Evolutionary conservation across 1,140 invertebrate species (phyloP).

Genomic region (Aricia agestis): DNA sequence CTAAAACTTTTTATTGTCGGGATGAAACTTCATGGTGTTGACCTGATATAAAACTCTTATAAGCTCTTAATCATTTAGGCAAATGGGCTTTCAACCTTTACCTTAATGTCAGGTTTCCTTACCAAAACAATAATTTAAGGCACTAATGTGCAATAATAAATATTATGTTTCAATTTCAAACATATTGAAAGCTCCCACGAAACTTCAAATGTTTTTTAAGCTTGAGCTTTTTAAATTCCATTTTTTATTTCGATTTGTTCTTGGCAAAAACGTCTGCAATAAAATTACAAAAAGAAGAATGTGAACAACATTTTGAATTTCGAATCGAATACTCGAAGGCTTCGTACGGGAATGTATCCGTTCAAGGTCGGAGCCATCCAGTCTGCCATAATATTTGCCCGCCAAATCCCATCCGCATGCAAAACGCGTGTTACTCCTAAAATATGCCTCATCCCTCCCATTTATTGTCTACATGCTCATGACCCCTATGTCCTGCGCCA

Average conservation of each 20-base stretch:
- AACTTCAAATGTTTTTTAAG: not conserved
- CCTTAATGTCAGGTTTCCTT: not conserved
- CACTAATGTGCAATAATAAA: constrained; percentile 1
- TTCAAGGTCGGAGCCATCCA: constrained; percentile 47
- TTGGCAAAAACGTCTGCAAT: not conserved
- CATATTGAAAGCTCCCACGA: not conserved
- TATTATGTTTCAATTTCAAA: not conserved
- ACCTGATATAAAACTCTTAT: not conserved
- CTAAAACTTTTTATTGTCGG: no score
- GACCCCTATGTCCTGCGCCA: constrained; percentile 41
- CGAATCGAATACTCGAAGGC: constrained; percentile 11
- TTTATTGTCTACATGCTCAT: constrained; percentile 58
- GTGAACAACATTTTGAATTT: not conserved
- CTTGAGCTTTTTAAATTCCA: not conserved
- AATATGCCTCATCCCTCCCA: constrained; percentile 56
- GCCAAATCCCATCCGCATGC: constrained; percentile 51
- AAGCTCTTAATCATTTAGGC: not conserved
- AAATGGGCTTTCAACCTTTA: not conserved
- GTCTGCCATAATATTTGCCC: constrained; percentile 53
- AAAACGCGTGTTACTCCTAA: constrained; percentile 46
- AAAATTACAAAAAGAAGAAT: not conserved
- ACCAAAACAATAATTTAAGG: not conserved
- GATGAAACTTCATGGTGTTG: no score
- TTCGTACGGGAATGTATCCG: constrained; percentile 41
- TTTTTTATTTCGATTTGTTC: not conserved